Base-by-base conservation (phyloP, 2,113 vertebrate species). In the Bos indicus region DNA sequence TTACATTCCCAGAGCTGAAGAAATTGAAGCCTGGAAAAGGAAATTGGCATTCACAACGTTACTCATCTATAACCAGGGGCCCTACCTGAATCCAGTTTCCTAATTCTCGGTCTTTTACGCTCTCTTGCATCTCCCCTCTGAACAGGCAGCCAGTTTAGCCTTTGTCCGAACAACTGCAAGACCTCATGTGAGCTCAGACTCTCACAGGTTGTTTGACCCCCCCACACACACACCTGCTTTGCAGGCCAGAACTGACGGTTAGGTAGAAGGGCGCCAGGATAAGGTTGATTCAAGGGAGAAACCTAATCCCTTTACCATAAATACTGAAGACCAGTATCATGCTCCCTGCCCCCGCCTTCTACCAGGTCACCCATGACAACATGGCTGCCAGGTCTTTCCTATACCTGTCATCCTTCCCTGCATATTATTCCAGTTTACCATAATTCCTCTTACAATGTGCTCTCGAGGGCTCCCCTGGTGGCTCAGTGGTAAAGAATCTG, bases 381-480 rank as follows among this genome's bases (percentile, higher is more conserved):
- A 5, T 36, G 86, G 30, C n/a, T 30, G 64, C 59, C 40, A 56
- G 46, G 57, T 17, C 51, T 90, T 57, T 71, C 67, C 46, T 7
- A 25, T 1, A 21, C 51, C 62, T 19, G 33, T 25, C 74, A 43
- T 36, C 56, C 89, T 46, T 64, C 12, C 74, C 60, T 46, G 56
- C 46, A 97, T n/a, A 16, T 52, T 26, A 16, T 59, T 48, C 43
- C 81, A 51, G 11, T 87, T 88, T 54, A 43, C 92, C 62, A 40
- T 36, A 46, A 11, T 54, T 56, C 80, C 74, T 90, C 60, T 80
- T 30, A 60, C 92, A 93, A 36, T 85, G 30, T 71, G 60, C 36
- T 92, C 46, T 43, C 26, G 10, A 84, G 51, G 21, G 12, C 71
- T 77, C 43, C 40, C 28, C 71, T 43, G 12, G 23, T 43, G 71